Conservation (phyloP, 2,888 invertebrate species). For the Parnassius smintheus region DNA sequence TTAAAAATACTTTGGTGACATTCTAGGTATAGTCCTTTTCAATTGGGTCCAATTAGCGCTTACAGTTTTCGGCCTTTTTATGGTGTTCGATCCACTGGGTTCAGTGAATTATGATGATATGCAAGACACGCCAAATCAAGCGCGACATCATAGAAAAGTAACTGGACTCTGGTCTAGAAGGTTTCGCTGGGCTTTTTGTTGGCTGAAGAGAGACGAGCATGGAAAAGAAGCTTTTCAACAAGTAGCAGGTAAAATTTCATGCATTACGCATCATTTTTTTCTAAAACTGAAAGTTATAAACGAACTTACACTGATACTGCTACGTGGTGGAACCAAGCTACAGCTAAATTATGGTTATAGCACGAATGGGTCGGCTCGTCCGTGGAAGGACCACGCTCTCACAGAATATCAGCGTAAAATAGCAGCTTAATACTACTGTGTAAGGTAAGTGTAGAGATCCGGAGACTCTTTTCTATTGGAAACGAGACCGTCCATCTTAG, state of each 20-base stretch:
- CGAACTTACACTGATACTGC: neutral
- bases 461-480: no score
- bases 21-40: slow-evolving; percentile 86
- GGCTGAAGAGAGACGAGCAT: slow-evolving; percentile 86
- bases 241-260: slow-evolving; percentile 82
- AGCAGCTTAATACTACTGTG: no score
- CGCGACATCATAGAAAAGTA: slow-evolving; percentile 84
- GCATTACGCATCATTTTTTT: neutral
- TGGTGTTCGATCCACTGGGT: slow-evolving; percentile 92
- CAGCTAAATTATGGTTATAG: no score
- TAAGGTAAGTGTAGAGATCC: no score
- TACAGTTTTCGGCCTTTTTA: slow-evolving; percentile 86
- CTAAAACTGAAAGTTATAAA: neutral
- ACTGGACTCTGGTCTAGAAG: slow-evolving; percentile 88
- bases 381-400: no score
- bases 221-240: slow-evolving; percentile 90
- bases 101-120: slow-evolving; percentile 83
- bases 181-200: slow-evolving; percentile 88
- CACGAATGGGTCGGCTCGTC: no score
- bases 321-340: no score
- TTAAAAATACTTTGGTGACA: neutral
- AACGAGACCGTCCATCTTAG: no score
- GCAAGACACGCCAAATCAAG: slow-evolving; percentile 84
- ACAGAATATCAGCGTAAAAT: no score
- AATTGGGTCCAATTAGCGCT: slow-evolving; percentile 90